Evolutionary conservation across 2,113 vertebrate genomes (phyloP).

Genomic region (Rousettus leschenaultii): DNA sequence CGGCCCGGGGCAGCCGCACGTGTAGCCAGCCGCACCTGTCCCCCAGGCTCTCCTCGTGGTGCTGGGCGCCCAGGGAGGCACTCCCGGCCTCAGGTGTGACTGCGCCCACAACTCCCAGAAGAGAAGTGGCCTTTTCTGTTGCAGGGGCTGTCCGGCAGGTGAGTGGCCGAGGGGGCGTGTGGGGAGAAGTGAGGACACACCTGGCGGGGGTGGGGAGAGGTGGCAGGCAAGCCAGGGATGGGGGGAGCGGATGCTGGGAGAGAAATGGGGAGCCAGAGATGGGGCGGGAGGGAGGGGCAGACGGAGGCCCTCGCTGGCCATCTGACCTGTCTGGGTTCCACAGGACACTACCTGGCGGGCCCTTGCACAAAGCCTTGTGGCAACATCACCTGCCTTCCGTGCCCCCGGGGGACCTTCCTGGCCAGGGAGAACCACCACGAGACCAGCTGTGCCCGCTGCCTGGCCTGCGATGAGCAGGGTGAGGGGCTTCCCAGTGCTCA

Average conservation of each 20-base stretch:
- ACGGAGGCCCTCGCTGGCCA: background rate
- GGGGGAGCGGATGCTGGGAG: background rate
- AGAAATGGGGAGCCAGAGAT: background rate
- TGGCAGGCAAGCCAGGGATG: no score
- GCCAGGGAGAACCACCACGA: slow-evolving; percentile 64
- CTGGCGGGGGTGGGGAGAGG: background rate
- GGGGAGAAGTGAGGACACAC: background rate
- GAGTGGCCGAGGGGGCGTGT: background rate
- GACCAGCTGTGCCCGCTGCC: slow-evolving; percentile 71
- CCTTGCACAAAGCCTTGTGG: slow-evolving; percentile 11
- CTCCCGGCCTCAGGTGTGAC: background rate
- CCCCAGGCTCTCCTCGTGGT: slow-evolving; percentile 40
- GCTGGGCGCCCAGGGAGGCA: background rate
- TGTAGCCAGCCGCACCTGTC: background rate
- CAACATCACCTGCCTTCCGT: accelerated
- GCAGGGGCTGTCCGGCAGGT: slow-evolving; percentile 73
- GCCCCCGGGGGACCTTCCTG: slow-evolving; percentile 62
- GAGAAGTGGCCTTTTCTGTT: slow-evolving; percentile 26
- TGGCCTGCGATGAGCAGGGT: slow-evolving; percentile 84
- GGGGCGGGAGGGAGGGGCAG: background rate
- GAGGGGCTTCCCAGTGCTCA: background rate
- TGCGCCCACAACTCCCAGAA: background rate
- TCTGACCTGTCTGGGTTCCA: background rate
- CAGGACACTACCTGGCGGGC: slow-evolving; percentile 52
- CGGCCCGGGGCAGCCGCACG: accelerated